Percentiles rank a stretch among this genome's conserved stretches.
Conservation (phyloP, 2,797 vertebrate genomes). For the Gobio occitaniae region DNA sequence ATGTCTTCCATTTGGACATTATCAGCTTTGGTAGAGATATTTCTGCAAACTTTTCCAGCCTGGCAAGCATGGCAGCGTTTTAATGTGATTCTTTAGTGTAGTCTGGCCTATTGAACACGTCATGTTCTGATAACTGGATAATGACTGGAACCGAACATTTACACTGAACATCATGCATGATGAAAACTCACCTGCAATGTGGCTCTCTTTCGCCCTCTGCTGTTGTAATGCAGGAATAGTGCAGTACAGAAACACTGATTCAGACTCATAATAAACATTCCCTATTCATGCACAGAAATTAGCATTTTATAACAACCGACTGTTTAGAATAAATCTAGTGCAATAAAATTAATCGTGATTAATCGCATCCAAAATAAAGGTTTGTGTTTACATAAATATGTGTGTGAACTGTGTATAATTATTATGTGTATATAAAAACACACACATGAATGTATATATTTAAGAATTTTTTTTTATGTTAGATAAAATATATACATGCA, state of each 20-base stretch:
- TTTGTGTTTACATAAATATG: too few relatives aligned
- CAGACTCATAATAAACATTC: neutral
- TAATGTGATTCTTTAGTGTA: neutral
- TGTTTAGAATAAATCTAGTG: neutral
- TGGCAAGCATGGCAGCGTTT: neutral
- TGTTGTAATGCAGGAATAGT: constrained; percentile 36
- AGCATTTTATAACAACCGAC: neutral
- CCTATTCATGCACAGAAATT: neutral
- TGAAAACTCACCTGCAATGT: neutral
- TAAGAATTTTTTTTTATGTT: too few relatives aligned
- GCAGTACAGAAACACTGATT: neutral
- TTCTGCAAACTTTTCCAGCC: neutral
- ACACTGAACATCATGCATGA: neutral
- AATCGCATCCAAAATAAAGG: too few relatives aligned
- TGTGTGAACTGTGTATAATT: too few relatives aligned
- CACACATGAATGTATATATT: too few relatives aligned
- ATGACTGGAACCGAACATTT: neutral
- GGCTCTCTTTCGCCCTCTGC: constrained; percentile 41
- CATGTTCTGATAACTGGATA: neutral
- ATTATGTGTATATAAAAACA: too few relatives aligned
- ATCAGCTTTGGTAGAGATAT: neutral
- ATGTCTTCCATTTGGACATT: neutral
- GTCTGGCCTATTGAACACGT: neutral
- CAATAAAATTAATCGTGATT: too few relatives aligned
- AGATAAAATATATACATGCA: too few relatives aligned